Base-by-base conservation (phyloP, 92 coral and sea anemone species). In the Porites rus region DNA sequence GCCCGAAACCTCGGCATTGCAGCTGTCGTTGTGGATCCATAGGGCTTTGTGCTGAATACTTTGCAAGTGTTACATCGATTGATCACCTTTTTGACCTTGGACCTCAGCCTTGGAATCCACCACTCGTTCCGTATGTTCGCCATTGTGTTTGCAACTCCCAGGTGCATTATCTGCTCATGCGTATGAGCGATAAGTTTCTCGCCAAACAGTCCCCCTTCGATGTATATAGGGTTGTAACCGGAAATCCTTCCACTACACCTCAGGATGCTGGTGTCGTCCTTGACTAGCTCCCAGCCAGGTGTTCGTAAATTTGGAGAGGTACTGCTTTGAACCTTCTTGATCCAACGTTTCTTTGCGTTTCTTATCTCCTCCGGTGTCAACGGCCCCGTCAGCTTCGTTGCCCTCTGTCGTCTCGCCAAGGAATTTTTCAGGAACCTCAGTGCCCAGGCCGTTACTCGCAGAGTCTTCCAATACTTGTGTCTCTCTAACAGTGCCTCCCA, bases 141-240 rank as follows among this genome's bases (percentile, higher is more conserved):
- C 94, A 91, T 93, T 3, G 94, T 90, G 92, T 88, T 79, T 12
- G 92, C 86, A 11, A 84, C 77, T 67, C 96, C 92, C 24, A 93
- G 90, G 64, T 93, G 93, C n/a, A 28, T 86, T 16, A 65, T 81
- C 59, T 87, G 66, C 38, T 84, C 79, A 46, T 93, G 93, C 18
- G 75, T 56, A 75, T 89, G 82, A 25, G 78, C 17, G n/a, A 88
- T 88, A 74, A 83, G 88, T 83, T 90, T 90, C 73, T 80, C 65
- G 60, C 76, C 66, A 65, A 86, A 90, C 72, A 74, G 56, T 14
- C 89, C 88, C 52, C 77, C 74, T 51, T 72, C 89, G 22, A 89
- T 61, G 86, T 78, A 90, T 52, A 69, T 74, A 18, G 89, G 92
- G 17, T 85, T 74, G 83, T 85, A 85, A 22, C 78, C 83, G 7